Conservation (phyloP, 2,797 vertebrate genomes). For the Halcyon badia region DNA sequence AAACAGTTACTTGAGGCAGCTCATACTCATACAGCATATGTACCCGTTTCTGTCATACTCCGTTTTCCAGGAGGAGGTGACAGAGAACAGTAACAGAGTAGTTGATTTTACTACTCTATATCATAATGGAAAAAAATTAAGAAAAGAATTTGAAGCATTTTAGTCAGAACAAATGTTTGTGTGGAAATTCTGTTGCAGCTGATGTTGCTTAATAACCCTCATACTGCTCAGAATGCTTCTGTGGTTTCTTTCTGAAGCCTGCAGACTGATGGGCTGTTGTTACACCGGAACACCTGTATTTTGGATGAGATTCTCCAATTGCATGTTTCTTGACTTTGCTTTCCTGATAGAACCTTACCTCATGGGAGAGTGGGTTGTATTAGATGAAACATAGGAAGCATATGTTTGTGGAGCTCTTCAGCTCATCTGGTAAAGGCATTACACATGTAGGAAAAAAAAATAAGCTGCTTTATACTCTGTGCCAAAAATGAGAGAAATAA, state of each 20-base stretch:
- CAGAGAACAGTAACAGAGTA: background rate
- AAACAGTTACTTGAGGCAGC: background rate
- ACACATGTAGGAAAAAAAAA: slow-evolving; percentile 57
- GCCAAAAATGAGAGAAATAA: slow-evolving; percentile 69
- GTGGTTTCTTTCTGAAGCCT: background rate
- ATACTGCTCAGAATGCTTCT: background rate
- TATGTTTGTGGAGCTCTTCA: slow-evolving; percentile 66
- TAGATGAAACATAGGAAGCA: slow-evolving; percentile 70
- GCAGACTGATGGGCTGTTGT: background rate
- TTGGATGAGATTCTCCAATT: background rate
- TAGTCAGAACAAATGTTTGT: background rate
- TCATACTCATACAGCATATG: background rate
- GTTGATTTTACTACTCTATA: background rate
- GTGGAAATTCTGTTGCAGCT: background rate
- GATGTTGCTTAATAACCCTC: background rate
- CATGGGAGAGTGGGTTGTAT: slow-evolving; percentile 47
- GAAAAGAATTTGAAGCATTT: background rate
- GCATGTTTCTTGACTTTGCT: background rate
- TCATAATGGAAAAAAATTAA: background rate
- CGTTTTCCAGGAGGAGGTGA: background rate
- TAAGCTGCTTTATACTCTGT: slow-evolving; percentile 44
- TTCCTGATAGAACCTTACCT: slow-evolving; percentile 44
- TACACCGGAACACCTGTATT: background rate
- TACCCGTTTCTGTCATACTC: background rate
- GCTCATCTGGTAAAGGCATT: slow-evolving; percentile 72